phyloP scores from a whole-genome alignment of 2,888 invertebrate genomes.

The Agrotis puta region DNA sequence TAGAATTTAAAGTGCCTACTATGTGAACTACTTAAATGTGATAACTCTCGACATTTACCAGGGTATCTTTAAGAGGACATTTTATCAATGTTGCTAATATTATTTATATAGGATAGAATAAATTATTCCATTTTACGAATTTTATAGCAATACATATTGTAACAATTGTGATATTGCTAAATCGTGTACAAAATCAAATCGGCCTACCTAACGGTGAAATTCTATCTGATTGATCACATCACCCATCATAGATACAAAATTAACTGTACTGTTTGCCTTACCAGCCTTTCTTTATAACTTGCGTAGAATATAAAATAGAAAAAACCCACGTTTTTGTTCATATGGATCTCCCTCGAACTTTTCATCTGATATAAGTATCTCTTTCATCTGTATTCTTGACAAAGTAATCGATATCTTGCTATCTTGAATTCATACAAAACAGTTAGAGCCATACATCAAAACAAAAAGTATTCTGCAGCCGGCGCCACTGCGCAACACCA shows the following conservation, averaged over 20 bases:
- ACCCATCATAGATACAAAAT: neutral
- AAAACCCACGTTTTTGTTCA: neutral
- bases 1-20: no score
- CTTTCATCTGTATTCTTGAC: neutral
- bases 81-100: no score
- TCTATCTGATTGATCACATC: neutral
- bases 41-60: no score
- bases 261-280: neutral
- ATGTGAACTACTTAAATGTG: no score
- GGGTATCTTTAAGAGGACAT: no score
- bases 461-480: constrained; percentile 8
- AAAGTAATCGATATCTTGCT: neutral
- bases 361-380: neutral
- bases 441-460: constrained; percentile 12
- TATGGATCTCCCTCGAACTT: neutral
- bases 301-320: neutral
- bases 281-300: neutral
- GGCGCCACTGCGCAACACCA: constrained; percentile 7
- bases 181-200: neutral
- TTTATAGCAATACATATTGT: no score
- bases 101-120: no score
- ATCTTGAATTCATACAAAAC: neutral
- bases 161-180: no score
- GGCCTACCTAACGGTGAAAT: neutral
- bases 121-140: no score